Evolutionary conservation across 1,140 invertebrate genomes (phyloP).

Genomic region (Pseudachorutes palmiensis): DNA sequence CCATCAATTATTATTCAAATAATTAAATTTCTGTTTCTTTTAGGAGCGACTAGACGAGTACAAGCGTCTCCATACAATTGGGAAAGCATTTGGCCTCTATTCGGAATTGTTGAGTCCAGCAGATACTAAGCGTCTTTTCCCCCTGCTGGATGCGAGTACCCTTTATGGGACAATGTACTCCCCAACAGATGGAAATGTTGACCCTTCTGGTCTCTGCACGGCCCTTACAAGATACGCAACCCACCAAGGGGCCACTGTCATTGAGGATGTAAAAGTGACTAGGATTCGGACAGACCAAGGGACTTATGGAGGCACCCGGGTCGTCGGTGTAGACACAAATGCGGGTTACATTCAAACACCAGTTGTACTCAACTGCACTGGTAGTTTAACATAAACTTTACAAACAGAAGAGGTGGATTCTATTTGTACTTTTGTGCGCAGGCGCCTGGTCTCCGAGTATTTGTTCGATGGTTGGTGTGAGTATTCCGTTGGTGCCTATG

Average conservation of each 20-base stretch:
- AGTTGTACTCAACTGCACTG: constrained; percentile 62
- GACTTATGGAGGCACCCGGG: constrained; percentile 55
- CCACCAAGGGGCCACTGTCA: constrained; percentile 60
- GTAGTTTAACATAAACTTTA: too few species aligned
- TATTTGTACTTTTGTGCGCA: constrained; percentile 29
- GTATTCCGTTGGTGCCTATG: constrained; percentile 68
- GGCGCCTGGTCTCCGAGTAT: constrained; percentile 72
- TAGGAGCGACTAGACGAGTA: constrained; percentile 74
- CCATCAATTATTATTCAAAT: constrained; percentile 15
- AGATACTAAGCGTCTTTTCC: constrained; percentile 67
- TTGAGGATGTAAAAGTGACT: constrained; percentile 66
- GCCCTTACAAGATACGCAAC: constrained; percentile 62
- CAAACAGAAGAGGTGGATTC: too few species aligned
- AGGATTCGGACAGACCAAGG: constrained; percentile 55
- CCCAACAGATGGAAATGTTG: constrained; percentile 70
- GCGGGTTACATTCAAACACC: constrained; percentile 62
- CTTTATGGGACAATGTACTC: constrained; percentile 68
- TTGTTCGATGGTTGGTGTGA: constrained; percentile 58
- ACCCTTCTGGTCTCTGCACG: constrained; percentile 68
- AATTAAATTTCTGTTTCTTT: too few species aligned
- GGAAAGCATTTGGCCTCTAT: constrained; percentile 22
- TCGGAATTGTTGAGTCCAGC: constrained; percentile 43
- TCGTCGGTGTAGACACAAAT: constrained; percentile 66
- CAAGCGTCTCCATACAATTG: constrained; percentile 50
- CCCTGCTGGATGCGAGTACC: constrained; percentile 61